Base-by-base conservation (phyloP, 2,113 vertebrate genomes). In the Apodemus speciosus region DNA sequence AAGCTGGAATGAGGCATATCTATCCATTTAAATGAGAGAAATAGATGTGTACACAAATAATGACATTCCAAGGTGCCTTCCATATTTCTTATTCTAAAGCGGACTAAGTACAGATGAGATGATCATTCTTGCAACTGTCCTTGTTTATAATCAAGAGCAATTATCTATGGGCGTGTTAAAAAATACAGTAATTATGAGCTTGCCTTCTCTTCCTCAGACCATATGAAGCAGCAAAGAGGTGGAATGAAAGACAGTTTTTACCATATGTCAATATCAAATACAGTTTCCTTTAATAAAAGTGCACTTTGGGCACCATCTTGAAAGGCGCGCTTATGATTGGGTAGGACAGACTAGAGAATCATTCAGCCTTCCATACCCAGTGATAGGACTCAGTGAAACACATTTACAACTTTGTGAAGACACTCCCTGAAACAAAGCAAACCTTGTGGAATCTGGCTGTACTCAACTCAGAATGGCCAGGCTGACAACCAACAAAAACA, bases 291-390 rank as follows among this genome's bases (percentile, higher is more conserved):
- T 62, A 73, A 40, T 60, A 60, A 79, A 95, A 94, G 49, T 72
- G 69, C 71, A 86, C 86, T 96, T 96, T 96, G 93, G 76, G 88
- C 88, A 87, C 71, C 56, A 53, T 96, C 83, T 83, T 96, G 92
- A 91, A 96, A 97, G 94, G 95, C 15, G 10, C 64, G 79, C 76
- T 93, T 86, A 40, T 94, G 94, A 97, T 95, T 38, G 97, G 83
- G 91, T 77, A 93, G 94, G 92, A 96, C 56, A 88, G 92, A 91
- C 91, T 95, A 91, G 86, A 1, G 40, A 40, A 73, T 73, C 69
- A 43, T 93, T 88, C 80, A 73, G 91, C 73, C 88, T 96, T 97
- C 85, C 83, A 95, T 49, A 83, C 38, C n/a, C 92, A 93, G 88
- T 46, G 56, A 77, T 27, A 60, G 89, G 51, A 91, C 69, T 89